Evolutionary conservation across 2,113 vertebrate genomes (phyloP).

Genomic region (Arenaria interpres): DNA sequence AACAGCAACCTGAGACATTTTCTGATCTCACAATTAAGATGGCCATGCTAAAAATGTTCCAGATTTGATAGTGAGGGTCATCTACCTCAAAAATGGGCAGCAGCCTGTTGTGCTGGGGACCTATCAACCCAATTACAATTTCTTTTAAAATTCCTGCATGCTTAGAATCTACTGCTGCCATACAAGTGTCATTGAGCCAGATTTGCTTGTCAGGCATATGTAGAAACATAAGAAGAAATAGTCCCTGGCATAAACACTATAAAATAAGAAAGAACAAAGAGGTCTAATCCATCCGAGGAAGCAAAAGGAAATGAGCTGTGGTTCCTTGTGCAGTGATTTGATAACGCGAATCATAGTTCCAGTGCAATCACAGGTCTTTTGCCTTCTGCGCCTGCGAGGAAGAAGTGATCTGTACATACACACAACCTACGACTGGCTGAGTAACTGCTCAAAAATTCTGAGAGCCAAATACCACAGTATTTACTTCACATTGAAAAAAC

Average conservation of each 20-base stretch:
- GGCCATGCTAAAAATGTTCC: background rate
- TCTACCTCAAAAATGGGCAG: background rate
- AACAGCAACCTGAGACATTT: background rate
- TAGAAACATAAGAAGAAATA: background rate
- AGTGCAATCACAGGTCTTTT: background rate
- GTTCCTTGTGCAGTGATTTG: background rate
- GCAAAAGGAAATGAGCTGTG: background rate
- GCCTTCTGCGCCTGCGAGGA: background rate
- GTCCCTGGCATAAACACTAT: background rate
- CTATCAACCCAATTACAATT: background rate
- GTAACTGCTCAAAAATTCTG: background rate
- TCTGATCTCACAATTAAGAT: background rate
- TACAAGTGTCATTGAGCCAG: background rate
- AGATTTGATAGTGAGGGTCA: background rate
- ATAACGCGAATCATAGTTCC: fast-evolving
- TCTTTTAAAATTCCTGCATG: background rate
- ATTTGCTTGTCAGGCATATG: background rate
- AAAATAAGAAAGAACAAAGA: background rate
- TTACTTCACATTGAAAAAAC: background rate
- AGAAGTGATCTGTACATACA: background rate
- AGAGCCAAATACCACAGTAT: background rate
- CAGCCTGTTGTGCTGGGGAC: background rate
- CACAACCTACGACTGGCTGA: background rate
- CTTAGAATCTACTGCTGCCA: background rate
- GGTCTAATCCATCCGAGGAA: background rate